These are phyloP conservation scores for Pleuronectes platessa DNA, from an alignment of 2,113 vertebrate genomes.

Conservation along the genomic window DNA sequence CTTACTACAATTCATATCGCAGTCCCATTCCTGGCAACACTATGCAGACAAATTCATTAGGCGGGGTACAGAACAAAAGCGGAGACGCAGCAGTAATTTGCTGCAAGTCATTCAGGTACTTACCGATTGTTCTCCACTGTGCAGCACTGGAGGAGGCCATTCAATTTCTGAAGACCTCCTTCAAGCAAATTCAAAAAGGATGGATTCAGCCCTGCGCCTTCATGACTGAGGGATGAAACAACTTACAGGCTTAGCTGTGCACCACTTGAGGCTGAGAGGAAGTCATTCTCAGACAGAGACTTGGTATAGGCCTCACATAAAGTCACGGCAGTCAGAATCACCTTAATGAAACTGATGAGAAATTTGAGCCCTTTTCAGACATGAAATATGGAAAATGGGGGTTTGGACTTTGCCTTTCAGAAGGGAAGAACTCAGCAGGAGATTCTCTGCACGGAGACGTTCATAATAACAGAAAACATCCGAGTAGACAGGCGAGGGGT, in stretches of 20 bases:
- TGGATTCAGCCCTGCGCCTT: not conserved
- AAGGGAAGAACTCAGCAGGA: too few relatives aligned
- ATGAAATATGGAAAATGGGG: too few relatives aligned
- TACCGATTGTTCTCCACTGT: not conserved
- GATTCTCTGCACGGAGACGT: too few relatives aligned
- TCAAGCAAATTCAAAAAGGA: conserved; percentile 8
- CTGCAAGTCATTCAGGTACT: not conserved
- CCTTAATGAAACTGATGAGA: too few relatives aligned
- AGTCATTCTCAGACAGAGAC: not conserved
- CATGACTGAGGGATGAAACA: conserved; percentile 6
- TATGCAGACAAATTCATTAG: not conserved
- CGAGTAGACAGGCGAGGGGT: too few relatives aligned
- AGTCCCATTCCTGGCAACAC: not conserved
- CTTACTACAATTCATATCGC: not conserved
- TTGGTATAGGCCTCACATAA: not conserved
- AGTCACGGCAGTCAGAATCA: too few relatives aligned
- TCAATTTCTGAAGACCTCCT: conserved; percentile 12
- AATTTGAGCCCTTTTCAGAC: too few relatives aligned
- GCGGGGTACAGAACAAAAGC: not conserved
- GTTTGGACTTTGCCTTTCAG: too few relatives aligned
- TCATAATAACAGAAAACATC: too few relatives aligned
- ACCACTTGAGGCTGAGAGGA: not conserved
- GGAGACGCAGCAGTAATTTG: not conserved
- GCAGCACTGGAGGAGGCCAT: not conserved
- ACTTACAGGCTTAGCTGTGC: not conserved